These are phyloP conservation scores for Geothlypis trichas DNA, from an alignment of 2,113 vertebrate species.

Conservation along the genomic window DNA sequence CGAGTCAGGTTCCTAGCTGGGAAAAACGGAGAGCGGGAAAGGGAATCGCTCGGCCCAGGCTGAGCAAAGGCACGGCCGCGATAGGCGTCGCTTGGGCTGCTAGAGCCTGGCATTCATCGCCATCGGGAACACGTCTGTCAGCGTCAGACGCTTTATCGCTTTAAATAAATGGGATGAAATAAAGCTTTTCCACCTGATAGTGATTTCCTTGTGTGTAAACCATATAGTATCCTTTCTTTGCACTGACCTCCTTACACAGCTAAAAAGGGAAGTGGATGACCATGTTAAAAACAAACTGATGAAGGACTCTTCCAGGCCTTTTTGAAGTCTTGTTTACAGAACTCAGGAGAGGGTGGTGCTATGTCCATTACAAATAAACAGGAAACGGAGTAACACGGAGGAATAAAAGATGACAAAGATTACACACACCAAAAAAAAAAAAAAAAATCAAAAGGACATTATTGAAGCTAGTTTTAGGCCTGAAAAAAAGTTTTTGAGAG, in stretches of 20 bases:
- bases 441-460: neutral
- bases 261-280: neutral
- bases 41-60: no score
- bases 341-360: neutral
- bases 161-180: neutral
- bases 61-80: no score
- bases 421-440: no score
- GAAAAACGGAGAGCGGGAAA: accelerated
- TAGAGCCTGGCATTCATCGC: accelerated
- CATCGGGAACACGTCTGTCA: neutral
- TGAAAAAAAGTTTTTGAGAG: neutral
- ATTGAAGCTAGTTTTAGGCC: neutral
- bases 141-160: neutral
- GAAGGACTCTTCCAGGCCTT: neutral
- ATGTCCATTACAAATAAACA: neutral
- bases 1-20: neutral
- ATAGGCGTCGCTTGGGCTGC: neutral
- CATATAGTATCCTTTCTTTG: neutral
- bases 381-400: neutral
- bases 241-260: neutral
- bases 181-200: neutral
- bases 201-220: neutral
- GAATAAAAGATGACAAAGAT: neutral
- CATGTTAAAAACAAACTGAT: neutral
- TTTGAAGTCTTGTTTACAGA: neutral